Percentiles rank a stretch among this genome's conserved stretches.
Conservation (phyloP, 2,888 invertebrate genomes). For the Schizotus pectinicornis region DNA sequence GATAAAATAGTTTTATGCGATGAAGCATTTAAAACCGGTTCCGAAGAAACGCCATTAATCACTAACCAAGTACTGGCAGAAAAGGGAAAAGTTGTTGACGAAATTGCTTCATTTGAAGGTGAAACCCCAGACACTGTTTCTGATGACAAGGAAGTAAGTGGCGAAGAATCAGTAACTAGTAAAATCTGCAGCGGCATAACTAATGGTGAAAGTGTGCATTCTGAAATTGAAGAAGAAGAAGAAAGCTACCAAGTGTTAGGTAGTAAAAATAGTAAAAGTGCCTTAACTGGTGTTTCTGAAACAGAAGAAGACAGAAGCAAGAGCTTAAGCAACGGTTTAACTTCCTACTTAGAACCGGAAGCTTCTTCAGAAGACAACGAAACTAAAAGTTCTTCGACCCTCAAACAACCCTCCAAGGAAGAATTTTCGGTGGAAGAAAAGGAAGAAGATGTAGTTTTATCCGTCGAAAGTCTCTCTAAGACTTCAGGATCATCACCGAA, state of each 20-base stretch:
- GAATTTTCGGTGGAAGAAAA: background rate
- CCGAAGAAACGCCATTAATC: too few relatives aligned
- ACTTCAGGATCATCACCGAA: background rate
- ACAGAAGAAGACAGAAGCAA: constrained; percentile 6
- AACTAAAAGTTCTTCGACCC: background rate
- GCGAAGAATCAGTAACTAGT: background rate
- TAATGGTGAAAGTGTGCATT: too few relatives aligned
- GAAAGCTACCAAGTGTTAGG: too few relatives aligned
- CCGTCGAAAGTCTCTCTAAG: background rate
- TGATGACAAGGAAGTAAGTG: background rate
- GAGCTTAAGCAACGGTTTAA: too few relatives aligned
- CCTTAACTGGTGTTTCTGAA: constrained; percentile 1
- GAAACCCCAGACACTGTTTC: background rate
- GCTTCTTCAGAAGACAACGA: constrained; percentile 1
- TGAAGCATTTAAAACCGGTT: constrained; percentile 3
- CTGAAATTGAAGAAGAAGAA: too few relatives aligned
- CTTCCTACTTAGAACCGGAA: background rate
- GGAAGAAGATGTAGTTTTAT: background rate
- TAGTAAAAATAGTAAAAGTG: background rate
- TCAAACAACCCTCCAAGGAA: background rate
- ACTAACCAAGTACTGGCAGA: background rate
- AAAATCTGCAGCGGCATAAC: background rate
- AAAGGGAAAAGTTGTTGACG: constrained; percentile 1
- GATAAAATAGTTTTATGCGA: constrained; percentile 19
- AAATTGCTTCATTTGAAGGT: background rate